Evolutionary conservation across 2,888 invertebrate genomes (phyloP).

Genomic region (Melangyna quadrimaculata): DNA sequence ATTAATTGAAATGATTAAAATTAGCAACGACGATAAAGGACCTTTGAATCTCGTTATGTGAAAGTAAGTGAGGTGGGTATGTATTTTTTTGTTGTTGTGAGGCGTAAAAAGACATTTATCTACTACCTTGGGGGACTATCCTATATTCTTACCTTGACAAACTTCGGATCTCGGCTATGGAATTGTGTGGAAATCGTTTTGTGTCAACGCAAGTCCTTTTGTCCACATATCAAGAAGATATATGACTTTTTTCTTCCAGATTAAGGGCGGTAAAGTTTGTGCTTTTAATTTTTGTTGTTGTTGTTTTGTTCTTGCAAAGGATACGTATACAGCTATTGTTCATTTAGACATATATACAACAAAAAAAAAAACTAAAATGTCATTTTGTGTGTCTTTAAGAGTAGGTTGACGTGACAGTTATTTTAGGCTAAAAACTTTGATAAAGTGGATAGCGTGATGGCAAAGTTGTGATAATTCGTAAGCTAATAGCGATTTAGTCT

Average conservation of each 20-base stretch:
- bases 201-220: slow-evolving; percentile 46
- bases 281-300: neutral
- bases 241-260: slow-evolving; percentile 23
- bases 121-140: slow-evolving; percentile 30
- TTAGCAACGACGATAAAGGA: slow-evolving; percentile 17
- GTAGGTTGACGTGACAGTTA: neutral
- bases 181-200: slow-evolving; percentile 44
- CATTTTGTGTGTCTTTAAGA: neutral
- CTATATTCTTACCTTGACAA: neutral
- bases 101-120: slow-evolving; percentile 32
- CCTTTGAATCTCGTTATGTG: neutral
- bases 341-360: slow-evolving; percentile 17
- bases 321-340: too few species aligned
- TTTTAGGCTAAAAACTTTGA: neutral
- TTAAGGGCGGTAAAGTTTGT: slow-evolving; percentile 12
- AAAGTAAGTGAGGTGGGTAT: too few species aligned
- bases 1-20: slow-evolving; percentile 67
- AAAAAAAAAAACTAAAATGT: slow-evolving; percentile 14
- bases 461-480: slow-evolving; percentile 7
- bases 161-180: neutral
- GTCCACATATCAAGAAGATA: slow-evolving; percentile 42
- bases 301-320: neutral
- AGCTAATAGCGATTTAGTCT: neutral
- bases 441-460: neutral
- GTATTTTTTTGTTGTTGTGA: neutral